Conservation (phyloP, 2,113 vertebrate species). For the Odobenus rosmarus region DNA sequence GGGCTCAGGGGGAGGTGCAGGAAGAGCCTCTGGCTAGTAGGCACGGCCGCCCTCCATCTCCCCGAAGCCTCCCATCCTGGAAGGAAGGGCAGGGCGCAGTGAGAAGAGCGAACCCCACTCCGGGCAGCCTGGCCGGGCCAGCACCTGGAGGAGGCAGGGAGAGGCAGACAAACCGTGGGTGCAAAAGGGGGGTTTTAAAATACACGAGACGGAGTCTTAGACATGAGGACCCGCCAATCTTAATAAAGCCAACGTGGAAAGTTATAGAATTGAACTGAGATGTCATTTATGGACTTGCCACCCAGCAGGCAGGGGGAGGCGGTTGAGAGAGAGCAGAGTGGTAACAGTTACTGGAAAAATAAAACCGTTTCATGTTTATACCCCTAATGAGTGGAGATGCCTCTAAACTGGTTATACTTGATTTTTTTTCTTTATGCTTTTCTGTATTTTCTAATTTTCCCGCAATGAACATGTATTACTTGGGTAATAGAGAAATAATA, state of each 20-base stretch:
- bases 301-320: neutral
- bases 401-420: constrained; percentile 69
- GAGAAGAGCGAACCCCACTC: neutral
- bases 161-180: neutral
- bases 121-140: neutral
- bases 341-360: constrained; percentile 58
- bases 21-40: too few species aligned
- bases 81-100: rapidly evolving
- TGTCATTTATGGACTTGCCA: neutral
- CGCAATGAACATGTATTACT: constrained; percentile 57
- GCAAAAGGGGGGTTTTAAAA: neutral
- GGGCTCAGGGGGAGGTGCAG: rapidly evolving
- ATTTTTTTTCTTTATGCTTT: constrained; percentile 67
- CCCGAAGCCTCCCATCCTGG: neutral
- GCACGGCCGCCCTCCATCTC: rapidly evolving
- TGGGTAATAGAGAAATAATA: constrained; percentile 61
- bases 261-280: neutral
- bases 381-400: constrained; percentile 10
- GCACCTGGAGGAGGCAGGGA: neutral
- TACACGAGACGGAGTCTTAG: neutral
- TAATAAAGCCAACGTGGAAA: neutral
- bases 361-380: constrained; percentile 50
- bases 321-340: neutral
- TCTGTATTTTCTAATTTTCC: constrained; percentile 76
- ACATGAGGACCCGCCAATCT: neutral